phyloP scores from a whole-genome alignment of 2,888 invertebrate genomes.

The Suillia variegata region DNA sequence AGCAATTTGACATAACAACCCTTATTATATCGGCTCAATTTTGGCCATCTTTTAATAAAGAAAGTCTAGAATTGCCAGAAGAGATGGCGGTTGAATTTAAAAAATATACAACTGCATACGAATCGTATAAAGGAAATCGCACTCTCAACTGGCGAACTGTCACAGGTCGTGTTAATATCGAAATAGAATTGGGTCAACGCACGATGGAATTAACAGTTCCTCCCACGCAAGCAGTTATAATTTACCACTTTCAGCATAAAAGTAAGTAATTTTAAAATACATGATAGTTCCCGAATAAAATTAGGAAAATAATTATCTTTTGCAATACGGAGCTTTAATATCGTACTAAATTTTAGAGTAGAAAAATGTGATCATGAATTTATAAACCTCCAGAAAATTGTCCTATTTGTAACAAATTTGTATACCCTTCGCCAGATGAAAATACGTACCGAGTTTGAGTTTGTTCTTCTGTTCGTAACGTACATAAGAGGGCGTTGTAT shows the following conservation, averaged over 20 bases:
- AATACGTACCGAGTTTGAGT: too few species aligned
- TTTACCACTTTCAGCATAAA: slow-evolving; percentile 90
- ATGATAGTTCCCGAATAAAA: background rate
- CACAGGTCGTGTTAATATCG: slow-evolving; percentile 87
- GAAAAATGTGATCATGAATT: too few species aligned
- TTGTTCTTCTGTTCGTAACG: too few species aligned
- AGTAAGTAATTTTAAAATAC: too few species aligned
- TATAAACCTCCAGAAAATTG: too few species aligned
- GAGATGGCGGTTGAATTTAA: slow-evolving; percentile 81
- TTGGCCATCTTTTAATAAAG: slow-evolving; percentile 97
- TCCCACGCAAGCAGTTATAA: slow-evolving; percentile 91
- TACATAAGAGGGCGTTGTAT: too few species aligned
- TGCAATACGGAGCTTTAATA: too few species aligned
- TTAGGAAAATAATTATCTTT: background rate
- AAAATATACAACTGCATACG: slow-evolving; percentile 87
- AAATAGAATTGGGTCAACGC: slow-evolving; percentile 84
- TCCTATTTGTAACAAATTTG: too few species aligned
- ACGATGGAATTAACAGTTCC: slow-evolving; percentile 83
- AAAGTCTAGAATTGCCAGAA: slow-evolving; percentile 84
- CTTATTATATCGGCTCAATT: slow-evolving; percentile 97
- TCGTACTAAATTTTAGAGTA: too few species aligned
- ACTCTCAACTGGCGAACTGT: slow-evolving; percentile 94
- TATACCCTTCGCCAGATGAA: too few species aligned
- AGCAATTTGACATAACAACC: slow-evolving; percentile 74
- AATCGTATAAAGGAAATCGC: slow-evolving; percentile 88